phyloP scores from a whole-genome alignment of 2,113 vertebrate genomes.

The pig (Sus scrofa) region T2T-Sscrofa CM000827.6:74007001-74007500 shows the following conservation, averaged over 20 bases:
- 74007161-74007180: not conserved
- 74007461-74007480: not conserved
- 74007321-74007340: not conserved
- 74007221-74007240: not conserved
- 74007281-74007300: not conserved
- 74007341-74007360: not conserved
- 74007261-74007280: not conserved
- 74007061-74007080: not conserved
- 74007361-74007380: not conserved
- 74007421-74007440: not conserved
- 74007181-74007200: not conserved
- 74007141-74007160: not conserved
- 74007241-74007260: not conserved
- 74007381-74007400: not conserved
- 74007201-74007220: not conserved
- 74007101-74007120: conserved; percentile 13
- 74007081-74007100: not conserved
- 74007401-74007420: not conserved
- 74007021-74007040: not conserved
- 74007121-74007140: not conserved
- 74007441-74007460: not conserved
- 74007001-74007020: not conserved
- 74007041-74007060: not conserved
- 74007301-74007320: conserved; percentile 12
- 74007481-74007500: not conserved